Conservation (phyloP, 2,113 vertebrate species). For the Todiramphus saurophagus region DNA sequence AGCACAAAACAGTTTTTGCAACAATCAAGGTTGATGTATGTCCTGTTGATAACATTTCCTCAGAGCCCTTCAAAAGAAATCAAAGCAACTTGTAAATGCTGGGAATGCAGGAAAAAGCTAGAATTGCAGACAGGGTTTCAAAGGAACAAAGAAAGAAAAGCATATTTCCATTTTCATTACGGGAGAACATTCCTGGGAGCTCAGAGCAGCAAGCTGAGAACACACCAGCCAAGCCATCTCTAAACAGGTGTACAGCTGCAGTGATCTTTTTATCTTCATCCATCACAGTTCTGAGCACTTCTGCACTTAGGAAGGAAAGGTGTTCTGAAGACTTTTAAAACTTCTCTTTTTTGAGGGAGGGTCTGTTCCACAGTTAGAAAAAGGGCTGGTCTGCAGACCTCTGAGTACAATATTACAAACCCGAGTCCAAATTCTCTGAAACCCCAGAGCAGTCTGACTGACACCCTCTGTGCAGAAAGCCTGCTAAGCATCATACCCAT, state of each 20-base stretch:
- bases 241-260: not conserved
- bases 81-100: conserved; percentile 23
- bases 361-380: not conserved
- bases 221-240: not conserved
- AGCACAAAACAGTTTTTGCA: conserved; percentile 33
- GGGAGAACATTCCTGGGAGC: not conserved
- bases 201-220: conserved; percentile 12
- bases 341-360: not conserved
- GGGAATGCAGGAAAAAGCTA: not conserved
- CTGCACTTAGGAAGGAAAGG: not conserved
- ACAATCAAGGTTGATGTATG: conserved; percentile 9
- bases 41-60: conserved; percentile 10
- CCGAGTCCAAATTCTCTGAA: not conserved
- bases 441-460: not conserved
- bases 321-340: not conserved
- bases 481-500: not conserved
- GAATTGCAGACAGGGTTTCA: conserved; percentile 12
- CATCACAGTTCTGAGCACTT: not conserved
- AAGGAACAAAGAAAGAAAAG: conserved; percentile 30
- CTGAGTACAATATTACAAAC: not conserved
- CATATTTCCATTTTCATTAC: not conserved
- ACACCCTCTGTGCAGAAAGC: not conserved
- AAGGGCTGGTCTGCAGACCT: not conserved
- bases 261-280: not conserved
- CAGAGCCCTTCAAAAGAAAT: not conserved